These are phyloP conservation scores for Gracilinanus agilis DNA, from an alignment of 2,113 vertebrate species.

Conservation along the genomic window DNA sequence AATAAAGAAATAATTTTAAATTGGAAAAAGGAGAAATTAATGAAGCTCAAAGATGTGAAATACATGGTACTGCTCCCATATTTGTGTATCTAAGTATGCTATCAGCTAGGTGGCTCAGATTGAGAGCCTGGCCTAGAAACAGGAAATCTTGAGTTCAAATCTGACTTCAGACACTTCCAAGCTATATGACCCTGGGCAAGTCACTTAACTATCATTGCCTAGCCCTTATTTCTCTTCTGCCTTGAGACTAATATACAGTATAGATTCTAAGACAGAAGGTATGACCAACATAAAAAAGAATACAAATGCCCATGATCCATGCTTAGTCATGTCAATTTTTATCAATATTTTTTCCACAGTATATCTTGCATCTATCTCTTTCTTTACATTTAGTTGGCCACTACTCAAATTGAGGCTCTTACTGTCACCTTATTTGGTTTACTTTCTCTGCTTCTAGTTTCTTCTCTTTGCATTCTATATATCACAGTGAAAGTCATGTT, in stretches of 20 bases:
- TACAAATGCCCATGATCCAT: neutral
- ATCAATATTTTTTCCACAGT: neutral
- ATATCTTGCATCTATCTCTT: neutral
- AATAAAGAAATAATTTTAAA: too few species aligned
- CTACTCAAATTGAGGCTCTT: neutral
- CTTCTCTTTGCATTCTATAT: neutral
- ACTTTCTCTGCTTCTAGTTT: neutral
- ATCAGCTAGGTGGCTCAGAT: too few species aligned
- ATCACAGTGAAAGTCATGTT: neutral
- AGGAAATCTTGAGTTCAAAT: too few species aligned
- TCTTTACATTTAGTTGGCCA: neutral
- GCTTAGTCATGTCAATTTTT: neutral
- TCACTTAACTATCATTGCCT: too few species aligned
- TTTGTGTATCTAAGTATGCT: neutral
- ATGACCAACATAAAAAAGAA: neutral
- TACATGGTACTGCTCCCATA: neutral
- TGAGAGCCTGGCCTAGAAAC: too few species aligned
- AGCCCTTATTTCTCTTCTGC: too few species aligned
- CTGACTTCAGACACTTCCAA: too few species aligned
- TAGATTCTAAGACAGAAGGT: too few species aligned
- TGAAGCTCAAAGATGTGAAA: neutral
- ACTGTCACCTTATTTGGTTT: neutral
- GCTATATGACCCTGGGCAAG: too few species aligned
- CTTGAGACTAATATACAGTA: too few species aligned
- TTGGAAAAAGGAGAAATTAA: neutral